Base-by-base conservation (phyloP, 2,113 vertebrate species). In the Oncorhynchus masou region DNA sequence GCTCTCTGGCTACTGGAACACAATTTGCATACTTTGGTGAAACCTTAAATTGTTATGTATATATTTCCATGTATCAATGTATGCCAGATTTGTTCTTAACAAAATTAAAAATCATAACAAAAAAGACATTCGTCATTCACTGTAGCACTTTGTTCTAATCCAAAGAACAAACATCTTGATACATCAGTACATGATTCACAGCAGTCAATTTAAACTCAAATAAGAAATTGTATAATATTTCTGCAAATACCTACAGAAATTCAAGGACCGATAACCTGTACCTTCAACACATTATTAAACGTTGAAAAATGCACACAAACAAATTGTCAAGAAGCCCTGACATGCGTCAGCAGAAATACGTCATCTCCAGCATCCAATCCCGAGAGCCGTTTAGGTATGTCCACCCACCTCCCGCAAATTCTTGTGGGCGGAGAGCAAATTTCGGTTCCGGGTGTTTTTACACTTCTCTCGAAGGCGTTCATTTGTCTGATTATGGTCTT, bases 361-460 rank as follows among this genome's bases (percentile, higher is more conserved):
- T 90, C 83, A 90, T 0, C 6, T 0, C n/a, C 0, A 0, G 22
- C 6, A 65, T 69, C 90, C 91, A 91, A 92, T 92, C 88, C 2
- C 8, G 4, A 39, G 59, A 70, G 76, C 24, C 2, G 8, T 62
- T 74, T 39, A 31, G 19, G 3, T 25, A 5, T n/a, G 5, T 51
- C 15, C 24, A n/a, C 45, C 2, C 81, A 81, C 68, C 71, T 76
- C 85, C 85, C 86, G 83, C 84, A 70, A 86, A 70, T 82, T 81
- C 79, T 74, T 89, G 87, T 91, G 81, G 88, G 90, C 84, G 90
- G 88, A 89, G 80, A 80, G 19, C 34, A 29, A 78, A 83, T 92
- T 91, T 91, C 91, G 91, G 87, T 92, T 92, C 92, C 91, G 91
- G 92, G 91, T 91, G 79, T 90, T 86, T 86, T 89, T 86, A 72